Base-by-base conservation (phyloP, 64 coral and sea anemone species). In the Astreopora myriophthalma region DNA sequence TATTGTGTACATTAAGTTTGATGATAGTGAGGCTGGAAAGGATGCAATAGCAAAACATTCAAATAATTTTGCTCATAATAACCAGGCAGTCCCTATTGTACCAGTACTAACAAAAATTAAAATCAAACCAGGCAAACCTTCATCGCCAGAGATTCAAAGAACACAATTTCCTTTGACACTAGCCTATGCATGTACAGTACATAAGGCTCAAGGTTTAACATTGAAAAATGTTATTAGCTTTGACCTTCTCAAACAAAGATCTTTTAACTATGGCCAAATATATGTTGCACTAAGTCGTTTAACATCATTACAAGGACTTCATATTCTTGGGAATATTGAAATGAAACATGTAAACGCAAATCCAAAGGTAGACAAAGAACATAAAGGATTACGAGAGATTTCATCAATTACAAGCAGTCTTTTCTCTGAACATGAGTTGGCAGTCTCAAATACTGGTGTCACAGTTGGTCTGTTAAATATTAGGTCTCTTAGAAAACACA, bases 261-360 rank as follows among this genome's bases (percentile, higher is more conserved):
- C 69, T 12, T 94, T 94, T 75, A 89, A 89, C 70, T 94, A 89
- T 89, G 86, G 92, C 16, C 92, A 94, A 85, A 77, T 95, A 76
- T 90, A 95, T 90, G 84, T 95, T 46, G 85, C 85, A 71, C 48
- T 71, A 73, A 87, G 64, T 19, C 85, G 85, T 23, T 70, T 36
- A 69, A 87, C 85, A 87, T 72, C 64, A 87, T 71, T 87, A 24
- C 85, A 87, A 87, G 85, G 85, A 44, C 63, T 87, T 87, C 85
- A 87, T 73, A 87, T 87, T 71, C 85, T 71, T 71, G 66, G 85
- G 4, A 69, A 87, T 48, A 87, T 87, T 71, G 63, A 87, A 87
- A 73, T 69, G 69, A 87, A 87, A 87, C 85, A 87, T 46, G 38
- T 87, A 20, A 87, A 87, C 28, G 85, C 85, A 71, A 87, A 87